Conservation (phyloP, 2,113 vertebrate species). For the Semnornis frantzii region DNA sequence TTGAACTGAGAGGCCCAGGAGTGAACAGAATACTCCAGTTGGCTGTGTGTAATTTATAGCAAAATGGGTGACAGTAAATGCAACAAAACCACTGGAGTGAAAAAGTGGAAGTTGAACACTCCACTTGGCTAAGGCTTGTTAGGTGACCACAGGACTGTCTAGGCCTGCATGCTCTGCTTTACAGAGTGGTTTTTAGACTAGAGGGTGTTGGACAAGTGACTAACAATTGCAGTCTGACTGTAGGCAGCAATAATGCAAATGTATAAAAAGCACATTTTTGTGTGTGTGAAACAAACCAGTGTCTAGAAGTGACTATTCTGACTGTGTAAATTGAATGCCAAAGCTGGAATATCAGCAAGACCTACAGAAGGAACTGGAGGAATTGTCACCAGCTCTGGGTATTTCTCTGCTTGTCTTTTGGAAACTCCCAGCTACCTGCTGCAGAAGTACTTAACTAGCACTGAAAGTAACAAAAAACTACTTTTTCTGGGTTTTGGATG, state of each 20-base stretch:
- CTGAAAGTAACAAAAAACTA: not conserved
- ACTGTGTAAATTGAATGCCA: not conserved
- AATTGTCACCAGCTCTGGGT: not conserved
- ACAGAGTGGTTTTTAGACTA: not conserved
- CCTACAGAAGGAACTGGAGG: not conserved
- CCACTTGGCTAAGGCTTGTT: not conserved
- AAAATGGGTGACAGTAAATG: not conserved
- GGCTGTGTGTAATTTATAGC: accelerated
- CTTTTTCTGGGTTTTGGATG: not conserved
- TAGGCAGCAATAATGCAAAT: not conserved
- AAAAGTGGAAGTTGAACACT: not conserved
- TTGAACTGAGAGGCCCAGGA: too few species aligned
- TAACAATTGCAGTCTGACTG: not conserved
- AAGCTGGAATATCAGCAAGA: accelerated
- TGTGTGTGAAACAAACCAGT: not conserved
- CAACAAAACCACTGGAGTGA: not conserved
- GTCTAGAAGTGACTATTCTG: not conserved
- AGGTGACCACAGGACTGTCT: not conserved
- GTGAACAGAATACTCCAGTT: too few species aligned
- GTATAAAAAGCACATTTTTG: not conserved
- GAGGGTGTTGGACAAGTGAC: not conserved
- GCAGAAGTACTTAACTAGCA: not conserved
- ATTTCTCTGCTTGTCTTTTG: not conserved
- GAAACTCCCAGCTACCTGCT: not conserved
- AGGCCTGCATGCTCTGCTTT: not conserved